Evolutionary conservation across 2,797 vertebrate genomes (phyloP).

Genomic region (Kryptopterus vitreolus): DNA sequence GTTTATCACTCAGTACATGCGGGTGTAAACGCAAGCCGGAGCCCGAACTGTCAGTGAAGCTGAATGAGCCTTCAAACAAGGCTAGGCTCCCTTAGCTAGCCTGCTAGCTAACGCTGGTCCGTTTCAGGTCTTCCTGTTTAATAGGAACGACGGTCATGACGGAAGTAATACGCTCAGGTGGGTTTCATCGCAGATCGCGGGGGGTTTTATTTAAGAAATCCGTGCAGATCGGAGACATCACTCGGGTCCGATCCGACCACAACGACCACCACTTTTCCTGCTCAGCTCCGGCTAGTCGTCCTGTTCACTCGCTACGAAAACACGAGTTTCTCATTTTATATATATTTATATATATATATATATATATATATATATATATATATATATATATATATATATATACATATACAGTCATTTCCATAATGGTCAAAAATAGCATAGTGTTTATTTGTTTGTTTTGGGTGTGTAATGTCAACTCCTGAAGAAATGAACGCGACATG

Average conservation of each 20-base stretch:
- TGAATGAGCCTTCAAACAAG: constrained; percentile 18
- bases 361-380: too few species aligned
- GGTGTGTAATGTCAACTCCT: neutral
- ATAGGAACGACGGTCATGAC: neutral
- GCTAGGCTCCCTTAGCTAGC: constrained; percentile 8
- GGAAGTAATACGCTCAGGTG: neutral
- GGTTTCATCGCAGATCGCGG: too few species aligned
- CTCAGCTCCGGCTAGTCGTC: neutral
- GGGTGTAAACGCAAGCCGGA: neutral
- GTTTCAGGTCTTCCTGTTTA: neutral
- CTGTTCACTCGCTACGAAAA: neutral
- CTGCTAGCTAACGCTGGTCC: neutral
- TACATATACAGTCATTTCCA: too few species aligned
- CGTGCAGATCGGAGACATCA: neutral
- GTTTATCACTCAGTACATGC: neutral
- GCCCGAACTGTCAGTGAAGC: constrained; percentile 4
- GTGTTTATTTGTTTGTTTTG: neutral
- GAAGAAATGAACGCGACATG: neutral
- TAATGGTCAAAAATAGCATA: neutral
- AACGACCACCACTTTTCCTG: neutral
- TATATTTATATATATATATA: neutral
- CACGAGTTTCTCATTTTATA: neutral
- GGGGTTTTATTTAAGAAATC: neutral
- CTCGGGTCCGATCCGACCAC: neutral
- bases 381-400: neutral